These are phyloP conservation scores for Limnephilus auricula DNA, from an alignment of 2,888 invertebrate genomes.

Conservation along the genomic window DNA sequence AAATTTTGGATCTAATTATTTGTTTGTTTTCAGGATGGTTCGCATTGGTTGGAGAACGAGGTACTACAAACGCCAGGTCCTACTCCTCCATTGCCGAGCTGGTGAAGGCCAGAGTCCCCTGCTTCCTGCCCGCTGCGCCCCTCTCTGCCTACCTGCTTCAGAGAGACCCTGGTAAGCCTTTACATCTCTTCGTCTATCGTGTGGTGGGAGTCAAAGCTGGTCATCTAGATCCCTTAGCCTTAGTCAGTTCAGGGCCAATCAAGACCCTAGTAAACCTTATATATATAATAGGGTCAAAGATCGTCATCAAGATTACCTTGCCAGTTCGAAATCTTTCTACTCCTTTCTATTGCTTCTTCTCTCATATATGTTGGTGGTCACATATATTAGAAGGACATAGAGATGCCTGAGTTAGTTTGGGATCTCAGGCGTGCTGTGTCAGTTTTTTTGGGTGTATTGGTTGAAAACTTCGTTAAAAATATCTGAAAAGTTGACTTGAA, in stretches of 20 bases:
- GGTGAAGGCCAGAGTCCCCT: conserved; percentile 83
- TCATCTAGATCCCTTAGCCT: background rate
- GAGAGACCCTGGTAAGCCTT: conserved; percentile 72
- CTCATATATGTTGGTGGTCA: too few relatives aligned
- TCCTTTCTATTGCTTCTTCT: background rate
- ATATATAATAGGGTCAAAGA: too few relatives aligned
- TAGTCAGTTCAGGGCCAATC: background rate
- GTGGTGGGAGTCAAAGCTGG: background rate
- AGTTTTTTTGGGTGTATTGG: too few relatives aligned
- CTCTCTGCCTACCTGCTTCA: conserved; percentile 79
- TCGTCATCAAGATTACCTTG: too few relatives aligned
- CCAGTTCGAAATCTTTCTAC: too few relatives aligned
- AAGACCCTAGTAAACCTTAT: too few relatives aligned
- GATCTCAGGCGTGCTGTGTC: too few relatives aligned
- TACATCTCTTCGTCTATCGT: background rate
- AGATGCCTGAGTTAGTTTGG: too few relatives aligned
- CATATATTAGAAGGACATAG: too few relatives aligned
- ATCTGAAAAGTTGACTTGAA: too few relatives aligned
- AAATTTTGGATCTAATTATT: background rate
- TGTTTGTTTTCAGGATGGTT: conserved; percentile 80
- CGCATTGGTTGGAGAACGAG: conserved; percentile 82
- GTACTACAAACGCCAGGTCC: conserved; percentile 81
- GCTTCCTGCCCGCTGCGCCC: conserved; percentile 81
- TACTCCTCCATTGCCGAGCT: conserved; percentile 82
- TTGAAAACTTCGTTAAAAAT: too few relatives aligned